These are phyloP conservation scores for Macaca mulatta DNA, from an alignment of 2,113 vertebrate species.

Conservation along the genomic window DNA sequence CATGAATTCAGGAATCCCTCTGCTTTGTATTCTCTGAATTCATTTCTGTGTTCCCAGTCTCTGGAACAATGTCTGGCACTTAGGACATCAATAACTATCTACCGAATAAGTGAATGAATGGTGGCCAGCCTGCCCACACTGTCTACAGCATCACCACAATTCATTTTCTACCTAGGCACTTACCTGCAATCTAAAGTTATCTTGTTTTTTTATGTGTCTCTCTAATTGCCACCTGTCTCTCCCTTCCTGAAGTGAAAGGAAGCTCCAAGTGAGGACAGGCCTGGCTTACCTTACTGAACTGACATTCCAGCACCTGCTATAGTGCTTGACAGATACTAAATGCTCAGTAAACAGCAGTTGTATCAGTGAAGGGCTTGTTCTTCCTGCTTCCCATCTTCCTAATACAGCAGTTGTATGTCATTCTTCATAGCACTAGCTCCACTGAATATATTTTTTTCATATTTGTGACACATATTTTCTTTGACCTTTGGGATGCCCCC, in stretches of 20 bases:
- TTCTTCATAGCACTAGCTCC: background rate
- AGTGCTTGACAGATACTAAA: background rate
- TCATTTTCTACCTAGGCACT: background rate
- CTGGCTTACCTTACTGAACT: background rate
- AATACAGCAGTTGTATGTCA: background rate
- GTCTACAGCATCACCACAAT: background rate
- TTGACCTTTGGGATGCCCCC: background rate
- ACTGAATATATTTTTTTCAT: background rate
- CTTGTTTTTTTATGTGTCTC: background rate
- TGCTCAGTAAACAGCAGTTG: background rate
- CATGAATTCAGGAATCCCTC: background rate
- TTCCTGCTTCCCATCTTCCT: background rate
- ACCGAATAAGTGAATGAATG: background rate
- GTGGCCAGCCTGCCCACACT: background rate
- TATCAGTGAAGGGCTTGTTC: background rate
- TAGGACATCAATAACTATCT: background rate
- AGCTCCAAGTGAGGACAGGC: background rate
- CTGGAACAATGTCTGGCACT: background rate
- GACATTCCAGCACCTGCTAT: background rate
- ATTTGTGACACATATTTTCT: background rate
- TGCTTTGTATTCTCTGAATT: background rate
- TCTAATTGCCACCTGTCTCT: background rate
- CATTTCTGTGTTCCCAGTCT: background rate
- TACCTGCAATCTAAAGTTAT: background rate
- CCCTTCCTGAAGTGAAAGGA: background rate